Conservation (phyloP, 2,797 vertebrate species). For the Paguma larvata region DNA sequence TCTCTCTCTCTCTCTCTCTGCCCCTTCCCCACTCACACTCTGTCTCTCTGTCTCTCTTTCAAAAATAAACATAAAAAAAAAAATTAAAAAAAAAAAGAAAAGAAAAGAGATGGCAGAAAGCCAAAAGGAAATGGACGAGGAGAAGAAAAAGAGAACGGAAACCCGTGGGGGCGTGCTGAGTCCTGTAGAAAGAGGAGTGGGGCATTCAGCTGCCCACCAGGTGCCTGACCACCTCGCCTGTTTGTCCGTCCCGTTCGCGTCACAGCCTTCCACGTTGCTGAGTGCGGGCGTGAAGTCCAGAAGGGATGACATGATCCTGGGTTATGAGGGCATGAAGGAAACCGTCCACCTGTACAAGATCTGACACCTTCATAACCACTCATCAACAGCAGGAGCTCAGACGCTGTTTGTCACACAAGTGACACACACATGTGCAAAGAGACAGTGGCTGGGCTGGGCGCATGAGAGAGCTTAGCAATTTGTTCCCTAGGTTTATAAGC, state of each 20-base stretch:
- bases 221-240: too few species aligned
- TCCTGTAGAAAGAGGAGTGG: not conserved
- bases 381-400: not conserved
- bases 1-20: too few species aligned
- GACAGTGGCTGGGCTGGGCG: not conserved
- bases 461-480: not conserved
- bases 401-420: not conserved
- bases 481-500: constrained; percentile 47
- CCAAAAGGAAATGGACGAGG: not conserved
- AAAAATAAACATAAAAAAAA: too few species aligned
- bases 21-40: too few species aligned
- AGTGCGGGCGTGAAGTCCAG: not conserved
- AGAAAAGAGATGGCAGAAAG: accelerated
- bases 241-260: not conserved
- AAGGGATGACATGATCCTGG: not conserved
- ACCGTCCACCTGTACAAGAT: not conserved
- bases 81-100: too few species aligned
- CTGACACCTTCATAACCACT: not conserved
- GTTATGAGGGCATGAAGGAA: not conserved
- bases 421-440: not conserved
- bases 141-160: not conserved
- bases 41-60: too few species aligned
- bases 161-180: not conserved
- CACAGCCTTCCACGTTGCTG: not conserved
- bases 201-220: not conserved